Evolutionary conservation across 2,113 vertebrate genomes (phyloP).

Genomic region (Atrichornis clamosus): DNA sequence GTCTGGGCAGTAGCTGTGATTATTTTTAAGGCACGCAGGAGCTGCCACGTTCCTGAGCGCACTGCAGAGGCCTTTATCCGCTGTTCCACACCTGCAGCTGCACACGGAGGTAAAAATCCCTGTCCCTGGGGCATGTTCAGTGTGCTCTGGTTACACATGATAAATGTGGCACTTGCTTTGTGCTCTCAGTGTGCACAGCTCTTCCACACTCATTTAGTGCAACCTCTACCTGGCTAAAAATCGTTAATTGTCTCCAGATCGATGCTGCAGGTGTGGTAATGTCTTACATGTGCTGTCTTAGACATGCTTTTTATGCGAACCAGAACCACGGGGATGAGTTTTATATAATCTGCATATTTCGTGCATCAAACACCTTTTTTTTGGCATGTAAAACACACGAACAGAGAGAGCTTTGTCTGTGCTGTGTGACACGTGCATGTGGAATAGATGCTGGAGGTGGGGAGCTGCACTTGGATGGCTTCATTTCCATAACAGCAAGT

Average conservation of each 20-base stretch:
- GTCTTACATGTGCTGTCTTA: fast-evolving
- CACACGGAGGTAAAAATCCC: not conserved
- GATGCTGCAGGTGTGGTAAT: not conserved
- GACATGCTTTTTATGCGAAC: fast-evolving
- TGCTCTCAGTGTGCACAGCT: not conserved
- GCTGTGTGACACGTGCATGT: fast-evolving
- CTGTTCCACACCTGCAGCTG: not conserved
- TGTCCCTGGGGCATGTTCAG: not conserved
- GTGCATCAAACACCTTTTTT: fast-evolving
- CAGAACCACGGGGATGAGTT: not conserved
- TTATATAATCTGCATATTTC: not conserved
- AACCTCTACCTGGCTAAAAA: not conserved
- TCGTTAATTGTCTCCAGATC: fast-evolving
- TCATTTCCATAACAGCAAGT: not conserved
- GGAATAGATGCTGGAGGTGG: not conserved
- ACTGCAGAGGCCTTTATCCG: not conserved
- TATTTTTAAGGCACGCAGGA: not conserved
- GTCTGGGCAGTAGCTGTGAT: not conserved
- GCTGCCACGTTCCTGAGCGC: not conserved
- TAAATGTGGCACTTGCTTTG: not conserved
- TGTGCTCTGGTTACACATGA: fast-evolving
- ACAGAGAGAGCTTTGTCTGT: too few species aligned
- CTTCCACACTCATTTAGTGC: not conserved
- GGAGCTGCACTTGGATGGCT: not conserved
- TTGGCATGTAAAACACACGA: fast-evolving